Evolutionary conservation across 2,113 vertebrate genomes (phyloP).

Genomic region (Hyla sarda): DNA sequence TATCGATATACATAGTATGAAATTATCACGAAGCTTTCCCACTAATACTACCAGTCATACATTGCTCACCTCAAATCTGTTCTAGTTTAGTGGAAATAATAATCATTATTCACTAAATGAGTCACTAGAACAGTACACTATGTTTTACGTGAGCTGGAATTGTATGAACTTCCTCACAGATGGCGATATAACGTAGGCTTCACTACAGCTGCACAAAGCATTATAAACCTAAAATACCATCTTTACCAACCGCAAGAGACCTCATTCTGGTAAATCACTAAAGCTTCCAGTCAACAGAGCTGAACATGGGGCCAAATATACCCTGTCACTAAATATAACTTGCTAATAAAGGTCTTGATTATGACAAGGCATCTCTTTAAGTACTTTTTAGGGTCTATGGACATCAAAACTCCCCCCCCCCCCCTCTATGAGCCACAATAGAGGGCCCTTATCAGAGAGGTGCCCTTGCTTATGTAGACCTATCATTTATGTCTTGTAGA

Average conservation of each 20-base stretch:
- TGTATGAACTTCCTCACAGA: constrained; percentile 9
- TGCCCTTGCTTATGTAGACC: no score
- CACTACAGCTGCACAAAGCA: background rate
- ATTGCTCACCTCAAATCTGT: background rate
- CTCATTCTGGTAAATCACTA: background rate
- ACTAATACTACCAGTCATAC: background rate
- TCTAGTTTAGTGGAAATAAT: background rate
- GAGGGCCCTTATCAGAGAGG: no score
- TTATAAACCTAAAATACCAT: background rate
- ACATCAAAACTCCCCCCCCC: no score
- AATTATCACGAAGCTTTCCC: background rate
- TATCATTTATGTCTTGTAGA: no score
- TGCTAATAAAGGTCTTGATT: background rate
- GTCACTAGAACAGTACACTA: background rate
- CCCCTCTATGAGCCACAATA: no score
- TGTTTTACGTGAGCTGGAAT: background rate
- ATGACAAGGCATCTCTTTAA: no score
- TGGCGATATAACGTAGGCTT: background rate
- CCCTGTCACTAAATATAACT: background rate
- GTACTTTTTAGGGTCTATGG: no score
- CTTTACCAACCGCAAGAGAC: background rate
- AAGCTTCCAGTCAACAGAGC: background rate
- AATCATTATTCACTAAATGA: background rate
- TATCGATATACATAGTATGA: background rate
- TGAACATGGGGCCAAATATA: background rate